phyloP scores from a whole-genome alignment of 2,113 vertebrate species.

The Eclectus roratus region DNA sequence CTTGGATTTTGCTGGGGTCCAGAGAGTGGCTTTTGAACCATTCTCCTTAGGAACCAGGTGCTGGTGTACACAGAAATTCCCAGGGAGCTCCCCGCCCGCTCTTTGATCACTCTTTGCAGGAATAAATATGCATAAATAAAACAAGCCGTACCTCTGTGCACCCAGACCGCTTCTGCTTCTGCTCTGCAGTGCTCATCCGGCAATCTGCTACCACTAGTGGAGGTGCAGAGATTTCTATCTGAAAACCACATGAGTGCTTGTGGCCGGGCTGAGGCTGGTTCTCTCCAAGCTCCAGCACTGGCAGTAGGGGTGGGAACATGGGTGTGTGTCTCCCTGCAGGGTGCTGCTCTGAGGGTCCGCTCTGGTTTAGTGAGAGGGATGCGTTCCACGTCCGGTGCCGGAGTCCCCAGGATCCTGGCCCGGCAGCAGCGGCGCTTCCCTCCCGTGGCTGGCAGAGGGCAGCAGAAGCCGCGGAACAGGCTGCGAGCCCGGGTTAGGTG shows the following conservation, averaged over 20 bases:
- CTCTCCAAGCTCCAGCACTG: too few relatives aligned
- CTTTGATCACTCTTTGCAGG: not conserved
- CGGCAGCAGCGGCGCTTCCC: not conserved
- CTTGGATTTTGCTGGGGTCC: not conserved
- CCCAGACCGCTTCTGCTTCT: not conserved
- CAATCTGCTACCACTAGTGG: accelerated
- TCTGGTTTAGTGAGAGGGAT: too few relatives aligned
- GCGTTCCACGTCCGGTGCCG: accelerated
- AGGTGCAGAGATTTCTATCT: not conserved
- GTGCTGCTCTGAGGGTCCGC: not conserved
- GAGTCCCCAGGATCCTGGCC: not conserved
- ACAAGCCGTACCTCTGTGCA: not conserved
- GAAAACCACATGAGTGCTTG: accelerated
- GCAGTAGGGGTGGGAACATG: accelerated
- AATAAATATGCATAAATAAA: not conserved
- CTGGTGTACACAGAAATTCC: not conserved
- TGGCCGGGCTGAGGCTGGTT: too few relatives aligned
- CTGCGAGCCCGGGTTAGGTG: accelerated
- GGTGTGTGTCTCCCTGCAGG: not conserved
- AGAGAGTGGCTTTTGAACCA: not conserved
- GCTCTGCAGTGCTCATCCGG: not conserved
- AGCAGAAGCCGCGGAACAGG: constrained; percentile 33
- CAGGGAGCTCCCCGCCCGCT: not conserved
- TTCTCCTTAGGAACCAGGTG: not conserved
- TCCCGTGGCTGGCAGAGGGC: constrained; percentile 23